These are phyloP conservation scores for Styela plicata DNA, from an alignment of 23 tunicate genomes.

Conservation along the genomic window DNA sequence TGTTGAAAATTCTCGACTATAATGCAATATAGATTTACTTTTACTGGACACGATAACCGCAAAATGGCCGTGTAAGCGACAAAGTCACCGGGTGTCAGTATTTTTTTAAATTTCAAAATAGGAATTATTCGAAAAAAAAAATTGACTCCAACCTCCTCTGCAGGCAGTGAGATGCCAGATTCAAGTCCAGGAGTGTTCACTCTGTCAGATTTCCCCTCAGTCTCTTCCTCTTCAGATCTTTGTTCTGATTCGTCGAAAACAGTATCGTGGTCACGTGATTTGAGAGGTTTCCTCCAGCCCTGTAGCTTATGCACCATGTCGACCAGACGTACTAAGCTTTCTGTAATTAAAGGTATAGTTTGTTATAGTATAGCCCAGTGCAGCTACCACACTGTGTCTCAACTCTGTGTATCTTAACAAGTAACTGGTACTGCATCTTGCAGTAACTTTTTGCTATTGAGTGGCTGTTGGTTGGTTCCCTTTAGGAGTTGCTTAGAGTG, in stretches of 20 bases:
- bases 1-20: no score
- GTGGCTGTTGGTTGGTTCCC: no score
- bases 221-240: neutral
- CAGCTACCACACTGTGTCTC: slow-evolving; percentile 31
- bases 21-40: no score
- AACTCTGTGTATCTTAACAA: slow-evolving; percentile 37
- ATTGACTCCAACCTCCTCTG: slow-evolving; percentile 14
- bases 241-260: slow-evolving; percentile 7
- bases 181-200: slow-evolving; percentile 8
- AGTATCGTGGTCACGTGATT: neutral
- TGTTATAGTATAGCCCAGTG: neutral
- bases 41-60: no score
- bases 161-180: slow-evolving; percentile 16
- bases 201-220: neutral
- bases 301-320: slow-evolving; percentile 31
- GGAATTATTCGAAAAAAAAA: no score
- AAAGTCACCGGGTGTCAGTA: no score
- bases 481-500: no score
- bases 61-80: no score
- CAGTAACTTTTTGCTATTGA: no score
- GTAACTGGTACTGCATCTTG: no score
- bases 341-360: neutral
- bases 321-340: slow-evolving; percentile 18
- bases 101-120: no score
- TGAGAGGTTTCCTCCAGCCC: neutral